A percentile compares a stretch with the other conserved stretches of the same genome.
These are phyloP conservation scores for Diceros bicornis DNA, from an alignment of 2,797 vertebrate genomes.

Conservation along the genomic window DNA sequence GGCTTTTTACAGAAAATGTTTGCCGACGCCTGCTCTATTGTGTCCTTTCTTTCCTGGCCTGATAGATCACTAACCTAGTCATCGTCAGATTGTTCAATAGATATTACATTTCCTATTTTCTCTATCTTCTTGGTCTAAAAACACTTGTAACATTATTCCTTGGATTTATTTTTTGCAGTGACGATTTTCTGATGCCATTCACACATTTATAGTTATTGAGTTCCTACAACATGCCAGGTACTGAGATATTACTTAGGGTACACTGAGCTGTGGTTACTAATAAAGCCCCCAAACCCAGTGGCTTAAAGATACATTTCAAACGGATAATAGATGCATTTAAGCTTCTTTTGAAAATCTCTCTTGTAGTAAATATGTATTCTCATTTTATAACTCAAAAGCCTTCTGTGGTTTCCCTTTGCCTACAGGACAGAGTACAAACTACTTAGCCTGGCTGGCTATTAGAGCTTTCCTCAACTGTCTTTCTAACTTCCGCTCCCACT, in stretches of 20 bases:
- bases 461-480: not conserved
- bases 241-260: not conserved
- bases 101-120: not conserved
- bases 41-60: not conserved
- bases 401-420: not conserved
- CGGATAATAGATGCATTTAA: not conserved
- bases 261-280: not conserved
- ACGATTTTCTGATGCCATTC: not conserved
- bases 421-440: not conserved
- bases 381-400: not conserved
- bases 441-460: not conserved
- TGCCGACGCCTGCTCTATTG: not conserved
- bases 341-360: not conserved
- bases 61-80: not conserved
- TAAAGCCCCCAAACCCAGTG: not conserved
- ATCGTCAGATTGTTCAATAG: not conserved
- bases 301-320: slow-evolving; percentile 3
- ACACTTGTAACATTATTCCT: not conserved
- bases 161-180: not conserved
- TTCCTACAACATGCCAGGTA: not conserved
- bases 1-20: not conserved
- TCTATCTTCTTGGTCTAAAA: not conserved
- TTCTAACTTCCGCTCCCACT: not conserved
- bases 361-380: not conserved
- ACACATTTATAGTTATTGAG: not conserved